Base-by-base conservation (phyloP, 2,113 vertebrate genomes). In the Lamprotornis superbus region DNA sequence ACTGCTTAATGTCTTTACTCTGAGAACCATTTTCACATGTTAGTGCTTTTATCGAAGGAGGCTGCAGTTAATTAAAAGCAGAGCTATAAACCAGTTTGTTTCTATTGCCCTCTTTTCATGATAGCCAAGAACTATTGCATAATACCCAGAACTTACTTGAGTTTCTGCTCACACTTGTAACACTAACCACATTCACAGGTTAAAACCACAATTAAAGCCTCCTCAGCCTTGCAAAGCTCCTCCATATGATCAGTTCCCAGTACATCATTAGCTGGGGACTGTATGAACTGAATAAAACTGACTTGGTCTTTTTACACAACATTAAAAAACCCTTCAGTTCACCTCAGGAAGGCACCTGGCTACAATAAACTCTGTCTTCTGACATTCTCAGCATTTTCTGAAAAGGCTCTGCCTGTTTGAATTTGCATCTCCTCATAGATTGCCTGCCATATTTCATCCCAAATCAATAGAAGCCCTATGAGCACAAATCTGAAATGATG, bases 11-110 rank as follows among this genome's bases (percentile, higher is more conserved):
- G 24, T 28, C 86, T 89, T 86, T 65, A 55, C 88, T 85, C 70
- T 65, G 82, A 84, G 87, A 61, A 78, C 39, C 23, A 13, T 68
- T 79, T 87, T 90, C 61, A 44, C 65, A 42, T 95, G 92, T 87
- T 74, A 56, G n/a, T 46, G 85, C 92, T 79, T 94, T 95, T 92
- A 85, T 91, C 64, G 5, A 80, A 94, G 80, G 73, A 84, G 59
- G 39, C 87, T 79, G 73, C 64, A 56, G 76, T 95, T 94, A 95
- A 96, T 97, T 90, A 91, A 85, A 94, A 94, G 83, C 83, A 94
- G 95, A 87, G 69, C 69, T 52, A 30, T 69, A 50, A 69, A 92
- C 14, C 50, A 52, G 37, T 55, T 74, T 73, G 61, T 75, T 96
- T 84, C 87, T 91, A 28, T 59, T 74, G 92, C 89, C 59, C 56